Evolutionary conservation across 2,113 vertebrate genomes (phyloP).

Genomic region (Salvelinus alpinus): DNA sequence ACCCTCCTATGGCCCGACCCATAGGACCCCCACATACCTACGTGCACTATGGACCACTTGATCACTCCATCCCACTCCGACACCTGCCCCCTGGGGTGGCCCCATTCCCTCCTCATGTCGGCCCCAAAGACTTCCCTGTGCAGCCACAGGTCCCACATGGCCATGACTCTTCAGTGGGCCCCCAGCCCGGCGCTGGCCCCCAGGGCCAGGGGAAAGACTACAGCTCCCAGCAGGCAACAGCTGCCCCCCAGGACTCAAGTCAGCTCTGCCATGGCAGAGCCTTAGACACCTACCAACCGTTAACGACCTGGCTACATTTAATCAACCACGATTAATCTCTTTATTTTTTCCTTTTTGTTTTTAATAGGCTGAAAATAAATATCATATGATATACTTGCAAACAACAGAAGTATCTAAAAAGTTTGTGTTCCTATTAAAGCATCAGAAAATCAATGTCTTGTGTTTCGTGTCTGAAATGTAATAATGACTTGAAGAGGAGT

Average conservation of each 20-base stretch:
- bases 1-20: too few species aligned
- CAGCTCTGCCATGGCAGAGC: slow-evolving; percentile 57
- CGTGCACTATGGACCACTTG: too few species aligned
- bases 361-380: background rate
- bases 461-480: slow-evolving; percentile 43
- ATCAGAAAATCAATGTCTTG: slow-evolving; percentile 25
- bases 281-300: slow-evolving; percentile 53
- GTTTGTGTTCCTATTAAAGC: slow-evolving; percentile 46
- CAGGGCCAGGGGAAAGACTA: slow-evolving; percentile 58
- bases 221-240: slow-evolving; percentile 65
- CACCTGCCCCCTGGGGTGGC: too few species aligned
- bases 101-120: too few species aligned
- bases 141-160: too few species aligned
- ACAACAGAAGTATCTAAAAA: slow-evolving; percentile 19
- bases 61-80: too few species aligned
- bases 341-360: slow-evolving; percentile 28
- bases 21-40: too few species aligned
- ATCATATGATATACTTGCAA: background rate
- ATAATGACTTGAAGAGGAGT: slow-evolving; percentile 18
- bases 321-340: slow-evolving; percentile 32
- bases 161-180: too few species aligned
- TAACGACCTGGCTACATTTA: slow-evolving; percentile 19
- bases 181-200: slow-evolving; percentile 16
- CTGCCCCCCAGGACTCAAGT: slow-evolving; percentile 70
- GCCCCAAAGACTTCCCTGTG: too few species aligned